These are phyloP conservation scores for Xyrauchen texanus DNA, from an alignment of 2,113 vertebrate species.

Conservation along the genomic window DNA sequence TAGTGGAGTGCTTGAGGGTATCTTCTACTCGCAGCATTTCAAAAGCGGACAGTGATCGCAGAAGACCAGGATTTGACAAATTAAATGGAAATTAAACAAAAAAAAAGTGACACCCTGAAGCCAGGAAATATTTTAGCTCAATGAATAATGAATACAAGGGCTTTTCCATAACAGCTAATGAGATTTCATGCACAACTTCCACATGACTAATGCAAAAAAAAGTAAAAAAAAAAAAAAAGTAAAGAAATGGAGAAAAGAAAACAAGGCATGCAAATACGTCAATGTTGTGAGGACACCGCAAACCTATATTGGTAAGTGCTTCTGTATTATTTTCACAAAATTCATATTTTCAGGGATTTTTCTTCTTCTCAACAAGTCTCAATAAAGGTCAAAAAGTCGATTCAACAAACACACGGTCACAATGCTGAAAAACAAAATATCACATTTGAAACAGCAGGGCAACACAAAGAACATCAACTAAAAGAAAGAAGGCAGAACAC, in stretches of 20 bases:
- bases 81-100: constrained; percentile 26
- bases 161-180: constrained; percentile 56
- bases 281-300: constrained; percentile 84
- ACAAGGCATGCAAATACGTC: constrained; percentile 79
- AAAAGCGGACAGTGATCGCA: constrained; percentile 62
- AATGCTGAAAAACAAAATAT: constrained; percentile 48
- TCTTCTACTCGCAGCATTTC: neutral
- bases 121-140: too few species aligned
- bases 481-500: constrained; percentile 77
- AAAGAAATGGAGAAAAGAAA: constrained; percentile 49
- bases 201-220: neutral
- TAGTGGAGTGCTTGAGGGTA: neutral
- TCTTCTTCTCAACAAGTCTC: constrained; percentile 53
- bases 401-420: constrained; percentile 54
- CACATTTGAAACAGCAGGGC: constrained; percentile 60
- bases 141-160: constrained; percentile 41
- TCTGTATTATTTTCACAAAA: constrained; percentile 54
- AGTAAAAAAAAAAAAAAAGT: constrained; percentile 28
- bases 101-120: constrained; percentile 8
- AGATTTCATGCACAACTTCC: constrained; percentile 35
- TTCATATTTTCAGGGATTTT: constrained; percentile 63
- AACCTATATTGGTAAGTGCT: constrained; percentile 76
- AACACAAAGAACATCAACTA: constrained; percentile 61
- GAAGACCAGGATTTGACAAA: constrained; percentile 34
- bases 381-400: constrained; percentile 24